These are phyloP conservation scores for Dermochelys coriacea DNA, from an alignment of 2,797 vertebrate genomes.

Conservation along the genomic window DNA sequence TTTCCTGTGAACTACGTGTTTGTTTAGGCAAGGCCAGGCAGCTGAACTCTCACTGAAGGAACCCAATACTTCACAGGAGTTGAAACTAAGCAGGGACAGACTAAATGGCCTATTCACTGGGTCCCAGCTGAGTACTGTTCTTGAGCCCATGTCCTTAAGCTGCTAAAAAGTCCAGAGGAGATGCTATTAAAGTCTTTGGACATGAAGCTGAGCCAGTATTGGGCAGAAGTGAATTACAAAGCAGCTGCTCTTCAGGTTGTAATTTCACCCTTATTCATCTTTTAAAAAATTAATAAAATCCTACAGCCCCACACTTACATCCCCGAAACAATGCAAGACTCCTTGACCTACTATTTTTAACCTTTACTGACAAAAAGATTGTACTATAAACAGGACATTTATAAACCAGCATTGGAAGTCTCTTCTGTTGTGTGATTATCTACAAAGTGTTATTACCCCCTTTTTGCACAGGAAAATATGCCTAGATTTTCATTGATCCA, in stretches of 20 bases:
- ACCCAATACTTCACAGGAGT: neutral
- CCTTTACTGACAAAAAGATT: conserved; percentile 76
- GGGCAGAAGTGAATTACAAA: neutral
- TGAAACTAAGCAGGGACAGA: neutral
- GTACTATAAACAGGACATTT: conserved; percentile 81
- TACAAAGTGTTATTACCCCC: conserved; percentile 91
- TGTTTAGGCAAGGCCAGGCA: neutral
- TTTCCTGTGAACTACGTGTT: neutral
- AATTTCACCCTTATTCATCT: neutral
- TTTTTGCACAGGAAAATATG: conserved; percentile 90
- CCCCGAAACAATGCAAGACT: conserved; percentile 51
- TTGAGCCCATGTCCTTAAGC: neutral
- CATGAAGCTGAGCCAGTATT: neutral
- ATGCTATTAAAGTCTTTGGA: neutral
- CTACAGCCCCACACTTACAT: conserved; percentile 13
- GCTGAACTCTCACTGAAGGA: conserved; percentile 8
- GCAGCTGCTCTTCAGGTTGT: neutral
- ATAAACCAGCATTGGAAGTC: conserved; percentile 74
- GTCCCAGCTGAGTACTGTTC: neutral
- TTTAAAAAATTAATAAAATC: neutral
- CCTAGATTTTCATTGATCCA: conserved; percentile 94
- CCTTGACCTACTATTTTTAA: conserved; percentile 82
- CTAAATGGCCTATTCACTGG: neutral
- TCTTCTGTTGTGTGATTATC: conserved; percentile 87
- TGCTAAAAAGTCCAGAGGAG: neutral